phyloP scores from a whole-genome alignment of 2,888 invertebrate species.

The Iphiclides podalirius region DNA sequence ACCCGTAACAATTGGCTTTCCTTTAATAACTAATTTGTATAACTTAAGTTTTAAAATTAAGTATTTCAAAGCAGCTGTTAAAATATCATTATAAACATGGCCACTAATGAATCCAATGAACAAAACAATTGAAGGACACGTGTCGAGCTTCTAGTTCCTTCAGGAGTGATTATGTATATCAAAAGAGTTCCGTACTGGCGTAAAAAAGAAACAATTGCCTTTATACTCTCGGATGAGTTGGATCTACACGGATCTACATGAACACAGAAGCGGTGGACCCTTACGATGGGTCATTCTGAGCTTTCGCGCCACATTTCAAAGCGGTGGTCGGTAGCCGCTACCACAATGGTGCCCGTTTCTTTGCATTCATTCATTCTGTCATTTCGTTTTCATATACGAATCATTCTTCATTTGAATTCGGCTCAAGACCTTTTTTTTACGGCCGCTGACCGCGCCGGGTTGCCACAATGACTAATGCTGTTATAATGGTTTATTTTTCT shows the following conservation, averaged over 20 bases:
- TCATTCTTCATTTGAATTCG: constrained; percentile 77
- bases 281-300: constrained; percentile 10
- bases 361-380: constrained; percentile 73
- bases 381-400: constrained; percentile 79
- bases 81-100: no score
- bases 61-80: no score
- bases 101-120: no score
- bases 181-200: no score
- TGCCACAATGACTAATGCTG: constrained; percentile 70
- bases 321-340: constrained; percentile 61
- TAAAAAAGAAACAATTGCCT: not conserved
- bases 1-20: no score
- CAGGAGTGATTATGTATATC: not conserved
- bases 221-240: not conserved
- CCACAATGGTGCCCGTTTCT: constrained; percentile 54
- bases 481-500: constrained; percentile 79
- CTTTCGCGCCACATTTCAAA: constrained; percentile 53
- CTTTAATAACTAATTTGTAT: no score
- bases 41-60: no score
- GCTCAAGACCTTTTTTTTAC: constrained; percentile 62
- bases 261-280: not conserved
- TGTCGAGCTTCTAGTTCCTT: not conserved
- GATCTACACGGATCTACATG: not conserved
- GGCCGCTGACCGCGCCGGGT: constrained; percentile 68
- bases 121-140: not conserved